Evolutionary conservation across 1,140 invertebrate species (phyloP), one percentile per base, ranked within the genome.

Genomic region (Drosophila ficusphila): DNA sequence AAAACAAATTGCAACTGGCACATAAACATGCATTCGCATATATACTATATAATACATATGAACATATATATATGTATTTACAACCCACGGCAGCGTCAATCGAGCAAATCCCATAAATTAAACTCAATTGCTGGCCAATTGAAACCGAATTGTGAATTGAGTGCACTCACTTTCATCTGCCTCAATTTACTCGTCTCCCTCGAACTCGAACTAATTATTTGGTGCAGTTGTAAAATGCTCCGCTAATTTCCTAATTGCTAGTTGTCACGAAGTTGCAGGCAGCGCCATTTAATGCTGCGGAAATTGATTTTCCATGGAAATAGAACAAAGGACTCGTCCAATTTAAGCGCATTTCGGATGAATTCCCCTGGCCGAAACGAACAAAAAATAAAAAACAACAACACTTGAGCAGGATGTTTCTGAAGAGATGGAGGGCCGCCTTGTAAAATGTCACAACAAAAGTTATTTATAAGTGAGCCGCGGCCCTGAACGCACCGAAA

Each of bases 361-460:
- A 53, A 21, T 68, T 52, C 36, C 23, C 31, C 29, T 3, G 19
- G 6, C 16, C 6, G 16, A 27, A 29, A n/a, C 1, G 39, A 23
- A 14, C 41, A 48, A 27, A n/a, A 4, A 34, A 27, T 39, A 27
- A 14, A 14, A 46, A 14, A 16, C 2, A 3, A 3, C 19, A 29
- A 23, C 41, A 61, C 57, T 65, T 19, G n/a, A 60, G 19, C 27
- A 34, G 60, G 38, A 47, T 56, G 27, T 44, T 23, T 46, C 11
- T 33, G 18, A 14, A n/a, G 12, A 16, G 12, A 2, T 2, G 19
- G 7, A n/a, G 23, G 18, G 34, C 18, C 23, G 4, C 38, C 57
- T 49, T 62, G 29, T 67, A 58, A 79, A 64, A 85, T 83, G 79
- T 83, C 79, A 83, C 68, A 83, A 75, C 79, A 85, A 85, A 83